Evolutionary conservation across 2,113 vertebrate species (phyloP).

Genomic region (Collichthys lucidus): DNA sequence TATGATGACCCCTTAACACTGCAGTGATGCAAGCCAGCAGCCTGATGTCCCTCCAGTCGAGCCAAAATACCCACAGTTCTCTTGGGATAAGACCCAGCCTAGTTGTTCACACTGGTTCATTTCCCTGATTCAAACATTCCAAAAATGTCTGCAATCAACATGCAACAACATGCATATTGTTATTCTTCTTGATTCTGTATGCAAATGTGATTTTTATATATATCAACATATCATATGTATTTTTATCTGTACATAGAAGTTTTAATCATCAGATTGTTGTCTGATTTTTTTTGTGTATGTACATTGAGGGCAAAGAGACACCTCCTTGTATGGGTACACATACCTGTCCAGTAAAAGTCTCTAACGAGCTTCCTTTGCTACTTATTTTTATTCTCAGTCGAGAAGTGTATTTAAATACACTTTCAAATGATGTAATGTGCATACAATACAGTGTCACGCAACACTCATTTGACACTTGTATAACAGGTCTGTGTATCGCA

Average conservation of each 20-base stretch:
- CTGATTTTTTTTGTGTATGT: not conserved
- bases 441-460: too few relatives aligned
- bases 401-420: not conserved
- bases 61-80: slow-evolving; percentile 37
- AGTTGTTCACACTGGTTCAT: slow-evolving; percentile 35
- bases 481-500: not conserved
- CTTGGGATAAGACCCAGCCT: slow-evolving; percentile 46
- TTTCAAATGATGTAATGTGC: not conserved
- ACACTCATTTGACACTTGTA: not conserved
- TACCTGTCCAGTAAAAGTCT: too few relatives aligned
- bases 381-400: not conserved
- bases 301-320: not conserved
- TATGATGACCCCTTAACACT: not conserved
- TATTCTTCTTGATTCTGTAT: too few relatives aligned
- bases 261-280: too few relatives aligned
- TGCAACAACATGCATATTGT: not conserved
- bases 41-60: slow-evolving; percentile 10
- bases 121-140: slow-evolving; percentile 5
- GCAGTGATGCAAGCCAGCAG: not conserved
- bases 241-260: too few relatives aligned
- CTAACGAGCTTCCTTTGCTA: not conserved
- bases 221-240: too few relatives aligned
- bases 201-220: too few relatives aligned
- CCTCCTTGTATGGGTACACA: too few relatives aligned
- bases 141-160: slow-evolving; percentile 8